phyloP scores from a whole-genome alignment of 2,888 invertebrate species.

The Drosophila monieri region DNA sequence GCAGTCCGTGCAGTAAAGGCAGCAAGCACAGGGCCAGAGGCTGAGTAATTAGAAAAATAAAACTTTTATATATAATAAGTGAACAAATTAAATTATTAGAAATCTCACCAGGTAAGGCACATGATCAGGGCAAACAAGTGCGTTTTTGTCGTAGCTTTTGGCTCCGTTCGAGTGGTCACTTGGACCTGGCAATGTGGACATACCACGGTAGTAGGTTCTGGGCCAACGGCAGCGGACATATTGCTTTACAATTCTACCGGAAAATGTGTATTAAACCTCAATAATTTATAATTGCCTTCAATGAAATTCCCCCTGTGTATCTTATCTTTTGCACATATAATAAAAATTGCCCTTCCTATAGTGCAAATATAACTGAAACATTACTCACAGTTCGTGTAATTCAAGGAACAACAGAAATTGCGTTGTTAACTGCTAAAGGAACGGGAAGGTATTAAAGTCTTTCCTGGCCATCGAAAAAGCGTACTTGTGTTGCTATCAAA shows the following conservation, averaged over 20 bases:
- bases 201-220: conserved; percentile 63
- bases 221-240: conserved; percentile 72
- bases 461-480: too few species aligned
- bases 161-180: conserved; percentile 83
- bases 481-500: too few species aligned
- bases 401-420: too few species aligned
- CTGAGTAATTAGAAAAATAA: conserved; percentile 45
- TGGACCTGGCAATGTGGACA: conserved; percentile 85
- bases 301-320: background rate
- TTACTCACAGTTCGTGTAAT: too few species aligned
- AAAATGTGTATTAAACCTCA: background rate
- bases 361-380: background rate
- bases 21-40: conserved; percentile 85
- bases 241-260: background rate
- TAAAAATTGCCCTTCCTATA: too few species aligned
- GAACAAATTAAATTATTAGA: background rate
- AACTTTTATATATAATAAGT: conserved; percentile 1
- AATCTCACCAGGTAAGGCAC: conserved; percentile 75
- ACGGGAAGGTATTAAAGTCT: too few species aligned
- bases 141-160: conserved; percentile 75
- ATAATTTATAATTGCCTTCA: background rate
- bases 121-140: conserved; percentile 80
- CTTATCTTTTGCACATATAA: background rate
- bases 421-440: too few species aligned
- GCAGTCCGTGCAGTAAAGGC: conserved; percentile 86